phyloP scores from a whole-genome alignment of 2,888 invertebrate genomes.

The Lasius fuliginosus region DNA sequence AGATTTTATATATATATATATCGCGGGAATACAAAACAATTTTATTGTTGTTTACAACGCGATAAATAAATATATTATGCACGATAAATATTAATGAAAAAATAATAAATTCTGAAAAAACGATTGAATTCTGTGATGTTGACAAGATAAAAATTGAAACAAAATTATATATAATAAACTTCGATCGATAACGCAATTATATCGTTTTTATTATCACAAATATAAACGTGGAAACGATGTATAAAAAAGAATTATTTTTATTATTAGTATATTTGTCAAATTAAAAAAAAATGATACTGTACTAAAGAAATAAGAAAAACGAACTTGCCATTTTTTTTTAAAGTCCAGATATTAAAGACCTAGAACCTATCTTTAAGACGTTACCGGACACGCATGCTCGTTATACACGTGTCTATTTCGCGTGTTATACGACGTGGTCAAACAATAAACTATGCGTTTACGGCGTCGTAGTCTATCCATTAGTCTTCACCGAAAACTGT shows the following conservation, averaged over 20 bases:
- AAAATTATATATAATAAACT: background rate
- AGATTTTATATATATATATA: background rate
- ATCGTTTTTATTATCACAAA: background rate
- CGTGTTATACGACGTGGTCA: conserved; percentile 23
- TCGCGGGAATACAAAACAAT: background rate
- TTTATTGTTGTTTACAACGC: background rate
- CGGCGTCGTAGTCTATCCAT: conserved; percentile 44
- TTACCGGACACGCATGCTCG: conserved; percentile 4
- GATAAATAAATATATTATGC: background rate
- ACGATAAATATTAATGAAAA: background rate
- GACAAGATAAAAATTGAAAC: background rate
- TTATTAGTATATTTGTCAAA: background rate
- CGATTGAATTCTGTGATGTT: background rate
- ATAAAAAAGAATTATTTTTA: background rate
- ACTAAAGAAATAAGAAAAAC: conserved; percentile 17
- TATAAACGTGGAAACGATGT: background rate
- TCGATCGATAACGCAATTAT: background rate
- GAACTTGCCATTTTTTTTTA: background rate
- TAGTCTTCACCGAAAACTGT: conserved; percentile 49
- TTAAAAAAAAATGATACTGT: background rate
- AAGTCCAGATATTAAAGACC: background rate
- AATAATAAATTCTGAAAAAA: background rate
- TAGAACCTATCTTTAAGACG: background rate
- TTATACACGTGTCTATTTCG: conserved; percentile 16
- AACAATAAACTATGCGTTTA: conserved; percentile 45